A percentile compares a stretch with the other conserved stretches of the same genome.
Conservation (phyloP, 1,140 invertebrate genomes). For the Plutomurus gul region DNA sequence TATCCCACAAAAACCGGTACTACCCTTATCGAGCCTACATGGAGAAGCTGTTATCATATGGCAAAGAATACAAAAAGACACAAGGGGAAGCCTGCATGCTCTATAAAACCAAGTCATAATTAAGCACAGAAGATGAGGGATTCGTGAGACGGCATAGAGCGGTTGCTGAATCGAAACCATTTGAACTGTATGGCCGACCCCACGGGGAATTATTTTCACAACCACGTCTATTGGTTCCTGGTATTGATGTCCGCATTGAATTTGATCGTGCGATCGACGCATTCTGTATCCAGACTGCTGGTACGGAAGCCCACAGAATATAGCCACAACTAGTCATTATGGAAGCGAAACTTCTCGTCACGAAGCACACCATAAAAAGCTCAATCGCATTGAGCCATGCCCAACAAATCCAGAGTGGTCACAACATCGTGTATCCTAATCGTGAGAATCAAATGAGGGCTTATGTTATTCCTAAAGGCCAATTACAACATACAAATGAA, state of each 20-base stretch:
- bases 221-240: slow-evolving; percentile 42
- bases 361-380: slow-evolving; percentile 24
- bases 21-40: slow-evolving; percentile 60
- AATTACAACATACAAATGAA: slow-evolving; percentile 40
- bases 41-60: slow-evolving; percentile 59
- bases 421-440: slow-evolving; percentile 30
- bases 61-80: slow-evolving; percentile 56
- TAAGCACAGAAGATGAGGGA: slow-evolving; percentile 52
- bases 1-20: slow-evolving; percentile 58
- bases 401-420: not conserved
- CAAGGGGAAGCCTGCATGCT: slow-evolving; percentile 56
- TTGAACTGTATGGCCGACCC: slow-evolving; percentile 53
- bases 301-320: not conserved
- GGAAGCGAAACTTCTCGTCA: slow-evolving; percentile 43
- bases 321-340: slow-evolving; percentile 28
- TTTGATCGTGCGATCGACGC: not conserved
- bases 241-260: slow-evolving; percentile 41
- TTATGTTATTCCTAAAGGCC: slow-evolving; percentile 40
- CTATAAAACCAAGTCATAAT: slow-evolving; percentile 52
- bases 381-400: slow-evolving; percentile 37
- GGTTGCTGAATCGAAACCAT: slow-evolving; percentile 45
- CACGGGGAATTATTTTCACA: slow-evolving; percentile 46
- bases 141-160: slow-evolving; percentile 53
- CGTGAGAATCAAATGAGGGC: slow-evolving; percentile 45
- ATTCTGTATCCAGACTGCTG: slow-evolving; percentile 19